Conservation (phyloP, 1,140 invertebrate genomes). For the Batillaria attramentaria region DNA sequence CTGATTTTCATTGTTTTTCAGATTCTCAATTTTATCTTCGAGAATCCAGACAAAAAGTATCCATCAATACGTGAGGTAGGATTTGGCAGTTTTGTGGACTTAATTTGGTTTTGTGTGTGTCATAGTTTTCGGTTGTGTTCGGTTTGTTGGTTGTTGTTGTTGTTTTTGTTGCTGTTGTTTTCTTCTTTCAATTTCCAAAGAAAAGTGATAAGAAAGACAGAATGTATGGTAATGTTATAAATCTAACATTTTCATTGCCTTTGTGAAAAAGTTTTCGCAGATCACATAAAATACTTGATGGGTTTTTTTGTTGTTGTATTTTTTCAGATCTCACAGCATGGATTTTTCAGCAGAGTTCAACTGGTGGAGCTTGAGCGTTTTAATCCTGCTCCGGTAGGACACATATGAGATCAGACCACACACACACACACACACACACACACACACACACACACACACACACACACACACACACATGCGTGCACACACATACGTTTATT, state of each 20-base stretch:
- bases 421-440: too few relatives aligned
- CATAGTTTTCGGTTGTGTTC: not conserved
- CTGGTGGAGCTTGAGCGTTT: constrained; percentile 37
- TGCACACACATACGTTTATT: not conserved
- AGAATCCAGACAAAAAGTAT: constrained; percentile 74
- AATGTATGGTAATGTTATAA: not conserved
- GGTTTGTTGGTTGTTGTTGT: not conserved
- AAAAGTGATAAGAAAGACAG: not conserved
- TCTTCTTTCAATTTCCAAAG: too few relatives aligned
- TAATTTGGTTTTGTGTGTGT: not conserved
- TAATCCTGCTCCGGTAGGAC: constrained; percentile 52
- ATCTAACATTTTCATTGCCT: constrained; percentile 1
- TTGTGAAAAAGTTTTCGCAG: not conserved
- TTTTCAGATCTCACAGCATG: constrained; percentile 47
- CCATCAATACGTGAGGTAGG: constrained; percentile 50
- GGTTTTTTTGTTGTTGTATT: not conserved
- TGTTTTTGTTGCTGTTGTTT: not conserved
- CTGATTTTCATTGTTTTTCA: constrained; percentile 63
- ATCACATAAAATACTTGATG: not conserved
- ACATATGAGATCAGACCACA: not conserved
- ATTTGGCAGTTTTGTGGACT: not conserved
- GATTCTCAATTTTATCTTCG: constrained; percentile 87
- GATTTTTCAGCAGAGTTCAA: constrained; percentile 46
- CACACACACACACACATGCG: not conserved
- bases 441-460: not conserved